Evolutionary conservation across 2,113 vertebrate species (phyloP).

Genomic region (Cisticola juncidis): DNA sequence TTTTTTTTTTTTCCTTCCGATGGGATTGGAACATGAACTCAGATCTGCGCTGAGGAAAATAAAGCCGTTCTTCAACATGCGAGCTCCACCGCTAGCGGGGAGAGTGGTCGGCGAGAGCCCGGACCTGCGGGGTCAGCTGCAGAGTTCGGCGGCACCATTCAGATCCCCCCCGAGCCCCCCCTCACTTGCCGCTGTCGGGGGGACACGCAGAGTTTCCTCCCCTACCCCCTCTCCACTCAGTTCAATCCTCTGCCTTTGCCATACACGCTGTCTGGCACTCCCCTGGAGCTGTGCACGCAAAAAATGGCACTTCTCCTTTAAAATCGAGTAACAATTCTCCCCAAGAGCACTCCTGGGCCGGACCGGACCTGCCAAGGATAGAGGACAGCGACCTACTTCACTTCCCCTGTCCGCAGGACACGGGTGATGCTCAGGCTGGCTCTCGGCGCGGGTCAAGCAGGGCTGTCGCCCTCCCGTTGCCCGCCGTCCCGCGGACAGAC

Average conservation of each 20-base stretch:
- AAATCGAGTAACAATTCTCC: not conserved
- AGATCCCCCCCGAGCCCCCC: not conserved
- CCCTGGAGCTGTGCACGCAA: not conserved
- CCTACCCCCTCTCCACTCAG: not conserved
- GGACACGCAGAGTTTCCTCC: not conserved
- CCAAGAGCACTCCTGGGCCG: not conserved
- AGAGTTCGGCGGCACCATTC: not conserved
- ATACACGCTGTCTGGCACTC: not conserved
- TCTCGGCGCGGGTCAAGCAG: not conserved
- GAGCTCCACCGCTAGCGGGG: not conserved
- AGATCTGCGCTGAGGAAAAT: slow-evolving; percentile 19
- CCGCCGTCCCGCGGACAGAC: accelerated
- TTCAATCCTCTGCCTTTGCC: not conserved
- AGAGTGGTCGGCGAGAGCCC: not conserved
- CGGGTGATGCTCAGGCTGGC: not conserved
- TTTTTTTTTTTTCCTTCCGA: not conserved
- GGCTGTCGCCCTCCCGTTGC: not conserved
- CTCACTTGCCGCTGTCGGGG: not conserved
- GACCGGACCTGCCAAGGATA: not conserved
- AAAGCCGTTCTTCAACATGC: not conserved
- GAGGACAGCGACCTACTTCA: not conserved
- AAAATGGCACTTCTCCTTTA: not conserved
- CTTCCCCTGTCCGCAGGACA: not conserved
- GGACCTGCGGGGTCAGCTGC: not conserved
- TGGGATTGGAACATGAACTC: slow-evolving; percentile 29